Base-by-base conservation (phyloP, 1,140 invertebrate genomes). In the Dendroctonus ponderosae region DNA sequence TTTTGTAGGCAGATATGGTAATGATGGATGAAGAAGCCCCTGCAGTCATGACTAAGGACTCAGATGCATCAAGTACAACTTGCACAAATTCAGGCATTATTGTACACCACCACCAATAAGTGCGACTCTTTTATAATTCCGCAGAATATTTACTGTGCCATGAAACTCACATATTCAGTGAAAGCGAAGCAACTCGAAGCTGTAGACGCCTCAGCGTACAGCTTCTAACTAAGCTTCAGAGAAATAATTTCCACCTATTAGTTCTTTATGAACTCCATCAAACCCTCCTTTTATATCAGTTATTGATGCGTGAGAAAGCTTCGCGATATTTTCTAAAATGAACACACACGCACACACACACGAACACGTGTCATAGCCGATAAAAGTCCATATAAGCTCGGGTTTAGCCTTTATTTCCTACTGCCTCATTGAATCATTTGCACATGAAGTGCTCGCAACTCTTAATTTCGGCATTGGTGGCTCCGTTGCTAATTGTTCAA, bases 271-370 rank as follows among this genome's bases (percentile, higher is more conserved):
- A 38, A 49, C 52, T 54, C 14, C 12, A 46, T 48, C 37, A 48
- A 53, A 37, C 51, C 12, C 61, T 26, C 53, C 53, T 57, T 65
- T 57, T 58, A 57, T 57, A 57, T 57, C 62, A 53, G 26, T 49
- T 44, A 65, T 56, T 58, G 62, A 65, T 65, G 62, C 50, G 62
- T 65, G 62, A 65, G 51, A 65, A 65, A 65, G 62, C 53, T 46
- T 41, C 53, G 52, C 52, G 43, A 57, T 58, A 65, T 65, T 65
- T 50, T 57, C 53, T 7, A 41, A 65, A 65, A 65, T 49, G 62
- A 65, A 65, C 62, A 56, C 26, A 52, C 26, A 26, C 26, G 15
- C 26, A 26, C 26, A 42, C 41, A 64, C 37, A 57, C 62, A 41
- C 42, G 43, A 37, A 51, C 62, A 64, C 62, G 62, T 57, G 62